Base-by-base conservation (phyloP, 2,888 invertebrate genomes). In the Amorpha juglandis region DNA sequence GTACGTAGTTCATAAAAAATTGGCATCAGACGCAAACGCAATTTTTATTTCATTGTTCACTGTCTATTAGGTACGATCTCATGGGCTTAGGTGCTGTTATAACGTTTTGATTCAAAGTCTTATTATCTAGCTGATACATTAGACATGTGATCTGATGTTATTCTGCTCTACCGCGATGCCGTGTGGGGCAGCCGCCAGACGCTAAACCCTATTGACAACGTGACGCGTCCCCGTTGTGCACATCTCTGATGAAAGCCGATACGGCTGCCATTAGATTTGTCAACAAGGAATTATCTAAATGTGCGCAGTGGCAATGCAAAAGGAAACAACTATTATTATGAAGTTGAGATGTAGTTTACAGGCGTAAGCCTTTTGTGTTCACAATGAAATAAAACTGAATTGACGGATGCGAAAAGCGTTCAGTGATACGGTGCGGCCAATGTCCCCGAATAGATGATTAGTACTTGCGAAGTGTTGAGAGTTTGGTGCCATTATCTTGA, bases 211-310 rank as follows among this genome's bases (percentile, higher is more conserved):
- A 42, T 58, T 38, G 50, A 50, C 50, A 58, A 58, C 19, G 19
- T 58, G 42, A 58, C 58, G 42, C 58, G 58, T 52, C 58, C 58
- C 55, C 42, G 58, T 58, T 38, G 42, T 73, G 71, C 75, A 71
- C 7, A 38, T 76, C 69, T 77, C 69, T 76, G 74, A 76, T 78
- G 81, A 79, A 75, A 78, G 77, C 74, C 70, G 74, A 77, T 58
- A 58, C 58, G 52, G 78, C 80, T 82, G 79, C 74, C 77, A 78
- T 78, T 75, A 75, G 74, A 71, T 65, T 65, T 78, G 77, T 82
- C 79, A 78, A 81, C 80, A 77, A 69, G 67, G 67, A 42, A 58
- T 58, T 68, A 77, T 76, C 78, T 77, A 69, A 70, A 78, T 74
- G 69, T 80, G 77, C 81, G 82, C 78, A 82, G 80, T 78, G 78